These are phyloP conservation scores for Cervus canadensis DNA, from an alignment of 2,113 vertebrate genomes.

Conservation along the genomic window DNA sequence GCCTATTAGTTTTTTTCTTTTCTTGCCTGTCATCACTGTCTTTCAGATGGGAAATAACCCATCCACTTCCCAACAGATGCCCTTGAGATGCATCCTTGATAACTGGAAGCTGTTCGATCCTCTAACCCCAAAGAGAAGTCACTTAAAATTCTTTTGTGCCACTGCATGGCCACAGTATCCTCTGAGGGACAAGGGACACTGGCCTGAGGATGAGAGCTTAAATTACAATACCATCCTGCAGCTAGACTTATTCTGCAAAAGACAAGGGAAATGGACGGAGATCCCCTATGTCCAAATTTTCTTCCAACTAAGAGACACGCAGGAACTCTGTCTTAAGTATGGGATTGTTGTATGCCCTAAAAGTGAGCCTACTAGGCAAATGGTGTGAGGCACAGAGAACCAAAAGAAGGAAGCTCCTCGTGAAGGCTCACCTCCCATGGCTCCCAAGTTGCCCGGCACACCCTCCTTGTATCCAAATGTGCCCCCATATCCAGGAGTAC, in stretches of 20 bases:
- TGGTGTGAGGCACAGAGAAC: not conserved
- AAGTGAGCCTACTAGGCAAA: not conserved
- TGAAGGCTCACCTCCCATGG: not conserved
- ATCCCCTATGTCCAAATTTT: not conserved
- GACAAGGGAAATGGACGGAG: not conserved
- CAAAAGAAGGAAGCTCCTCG: not conserved
- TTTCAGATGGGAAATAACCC: not conserved
- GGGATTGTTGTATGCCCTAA: not conserved
- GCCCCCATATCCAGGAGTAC: not conserved
- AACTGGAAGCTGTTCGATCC: not conserved
- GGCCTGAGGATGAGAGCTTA: not conserved
- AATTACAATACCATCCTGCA: not conserved
- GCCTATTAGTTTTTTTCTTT: not conserved
- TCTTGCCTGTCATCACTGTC: not conserved
- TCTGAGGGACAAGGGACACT: not conserved
- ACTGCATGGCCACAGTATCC: not conserved
- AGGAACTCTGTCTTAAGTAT: not conserved
- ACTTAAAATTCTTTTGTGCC: not conserved
- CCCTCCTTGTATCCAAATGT: not conserved
- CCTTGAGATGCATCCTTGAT: not conserved
- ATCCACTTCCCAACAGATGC: not conserved
- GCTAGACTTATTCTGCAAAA: not conserved
- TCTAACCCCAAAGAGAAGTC: not conserved
- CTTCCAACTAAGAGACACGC: not conserved
- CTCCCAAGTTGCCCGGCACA: not conserved